Evolutionary conservation across 2,797 vertebrate species (phyloP).

Genomic region (Typhlichthys eigenmanni): DNA sequence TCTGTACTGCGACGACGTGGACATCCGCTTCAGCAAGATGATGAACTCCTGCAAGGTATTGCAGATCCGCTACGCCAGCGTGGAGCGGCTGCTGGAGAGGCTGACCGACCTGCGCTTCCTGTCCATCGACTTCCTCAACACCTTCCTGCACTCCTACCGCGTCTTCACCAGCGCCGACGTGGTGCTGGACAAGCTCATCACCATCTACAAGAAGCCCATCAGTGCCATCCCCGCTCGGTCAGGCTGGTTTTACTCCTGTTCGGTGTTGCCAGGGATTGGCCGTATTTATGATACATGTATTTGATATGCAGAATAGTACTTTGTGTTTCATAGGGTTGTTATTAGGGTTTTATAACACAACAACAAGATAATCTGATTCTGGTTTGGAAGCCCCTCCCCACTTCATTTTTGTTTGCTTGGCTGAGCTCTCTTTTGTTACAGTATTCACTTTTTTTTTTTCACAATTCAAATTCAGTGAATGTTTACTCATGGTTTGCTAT

Average conservation of each 20-base stretch:
- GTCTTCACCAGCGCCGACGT: constrained; percentile 91
- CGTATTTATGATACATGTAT: too few species aligned
- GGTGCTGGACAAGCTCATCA: constrained; percentile 95
- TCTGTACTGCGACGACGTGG: constrained; percentile 95
- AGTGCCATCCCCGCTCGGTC: constrained; percentile 95
- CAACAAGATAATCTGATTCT: too few species aligned
- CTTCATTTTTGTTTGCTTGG: too few species aligned
- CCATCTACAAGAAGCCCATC: constrained; percentile 95
- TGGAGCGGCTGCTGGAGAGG: constrained; percentile 91
- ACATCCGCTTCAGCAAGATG: constrained; percentile 99
- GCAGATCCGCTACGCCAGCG: constrained; percentile 97
- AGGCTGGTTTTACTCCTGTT: constrained; percentile 26
- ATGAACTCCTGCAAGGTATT: constrained; percentile 99
- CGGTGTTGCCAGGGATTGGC: too few species aligned
- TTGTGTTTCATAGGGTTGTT: too few species aligned
- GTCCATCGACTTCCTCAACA: constrained; percentile 98
- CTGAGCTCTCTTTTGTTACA: too few species aligned
- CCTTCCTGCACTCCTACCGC: constrained; percentile 96
- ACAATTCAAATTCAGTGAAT: too few species aligned
- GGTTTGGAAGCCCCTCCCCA: too few species aligned
- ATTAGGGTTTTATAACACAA: too few species aligned
- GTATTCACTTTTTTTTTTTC: too few species aligned
- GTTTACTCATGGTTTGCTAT: too few species aligned
- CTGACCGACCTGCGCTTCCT: constrained; percentile 96
- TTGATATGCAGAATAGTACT: too few species aligned